Conservation (phyloP, 2,888 invertebrate genomes). For the Sericinus montela region DNA sequence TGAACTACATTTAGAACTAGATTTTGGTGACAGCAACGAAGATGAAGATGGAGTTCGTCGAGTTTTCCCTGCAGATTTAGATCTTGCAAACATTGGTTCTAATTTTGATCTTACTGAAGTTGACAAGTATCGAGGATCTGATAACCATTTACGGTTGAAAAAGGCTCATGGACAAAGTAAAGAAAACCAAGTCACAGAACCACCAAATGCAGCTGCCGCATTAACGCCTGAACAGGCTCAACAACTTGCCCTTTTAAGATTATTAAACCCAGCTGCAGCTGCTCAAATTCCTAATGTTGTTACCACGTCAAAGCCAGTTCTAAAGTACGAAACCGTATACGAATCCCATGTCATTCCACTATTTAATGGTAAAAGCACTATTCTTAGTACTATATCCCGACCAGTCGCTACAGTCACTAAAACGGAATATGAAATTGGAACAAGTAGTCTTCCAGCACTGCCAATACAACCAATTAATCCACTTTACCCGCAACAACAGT, state of each 20-base stretch:
- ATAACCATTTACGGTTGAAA: conserved; percentile 72
- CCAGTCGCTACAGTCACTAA: conserved; percentile 88
- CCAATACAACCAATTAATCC: conserved; percentile 80
- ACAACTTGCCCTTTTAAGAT: conserved; percentile 85
- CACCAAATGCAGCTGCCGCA: conserved; percentile 70
- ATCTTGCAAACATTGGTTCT: conserved; percentile 85
- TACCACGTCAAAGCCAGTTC: conserved; percentile 87
- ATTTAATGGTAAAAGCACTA: conserved; percentile 86
- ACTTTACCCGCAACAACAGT: conserved; percentile 82
- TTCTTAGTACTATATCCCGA: conserved; percentile 88
- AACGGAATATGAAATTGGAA: conserved; percentile 88
- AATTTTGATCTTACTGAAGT: conserved; percentile 85
- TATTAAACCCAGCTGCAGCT: conserved; percentile 84
- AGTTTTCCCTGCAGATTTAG: conserved; percentile 82
- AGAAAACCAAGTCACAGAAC: conserved; percentile 71
- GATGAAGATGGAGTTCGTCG: conserved; percentile 72
- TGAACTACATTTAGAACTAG: conserved; percentile 90
- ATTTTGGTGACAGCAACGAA: conserved; percentile 90
- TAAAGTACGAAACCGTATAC: conserved; percentile 88
- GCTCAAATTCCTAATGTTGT: conserved; percentile 84
- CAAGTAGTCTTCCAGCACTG: conserved; percentile 83
- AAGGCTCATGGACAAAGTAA: conserved; percentile 70
- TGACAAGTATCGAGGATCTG: conserved; percentile 80
- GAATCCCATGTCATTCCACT: conserved; percentile 91
- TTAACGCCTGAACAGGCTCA: conserved; percentile 86